A percentile compares a stretch with the other conserved stretches of the same genome.
Evolutionary conservation across 2,888 invertebrate genomes (phyloP).

Genomic region (Lottia scabra): DNA sequence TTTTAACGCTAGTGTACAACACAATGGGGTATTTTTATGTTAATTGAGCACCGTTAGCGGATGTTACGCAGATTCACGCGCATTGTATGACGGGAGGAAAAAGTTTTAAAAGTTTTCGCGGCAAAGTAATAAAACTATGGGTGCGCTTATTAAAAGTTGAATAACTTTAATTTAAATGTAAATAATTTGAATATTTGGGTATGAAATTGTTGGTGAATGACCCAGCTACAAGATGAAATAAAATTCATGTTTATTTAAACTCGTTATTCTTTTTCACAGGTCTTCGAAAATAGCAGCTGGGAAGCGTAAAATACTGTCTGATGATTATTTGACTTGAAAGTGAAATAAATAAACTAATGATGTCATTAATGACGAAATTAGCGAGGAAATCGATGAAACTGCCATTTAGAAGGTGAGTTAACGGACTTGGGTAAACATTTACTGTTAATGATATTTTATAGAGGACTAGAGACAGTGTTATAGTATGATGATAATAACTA

Average conservation of each 20-base stretch:
- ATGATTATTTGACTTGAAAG: too few relatives aligned
- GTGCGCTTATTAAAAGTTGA: not conserved
- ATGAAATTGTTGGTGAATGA: not conserved
- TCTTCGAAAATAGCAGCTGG: not conserved
- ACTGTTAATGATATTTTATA: too few relatives aligned
- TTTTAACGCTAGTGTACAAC: not conserved
- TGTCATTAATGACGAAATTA: too few relatives aligned
- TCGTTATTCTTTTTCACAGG: not conserved
- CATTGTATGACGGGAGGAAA: constrained; percentile 26
- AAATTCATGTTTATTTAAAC: not conserved
- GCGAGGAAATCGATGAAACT: too few relatives aligned
- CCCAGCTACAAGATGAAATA: not conserved
- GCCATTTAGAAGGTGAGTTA: too few relatives aligned
- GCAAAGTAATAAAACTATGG: constrained; percentile 13
- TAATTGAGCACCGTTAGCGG: constrained; percentile 19
- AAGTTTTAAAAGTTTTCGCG: constrained; percentile 35
- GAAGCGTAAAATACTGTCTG: not conserved
- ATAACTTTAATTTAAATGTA: not conserved
- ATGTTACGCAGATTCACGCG: constrained; percentile 20
- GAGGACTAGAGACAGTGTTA: too few relatives aligned
- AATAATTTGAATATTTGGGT: not conserved
- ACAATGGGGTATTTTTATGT: constrained; percentile 24
- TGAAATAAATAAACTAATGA: too few relatives aligned
- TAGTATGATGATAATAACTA: too few relatives aligned
- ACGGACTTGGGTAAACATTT: too few relatives aligned